These are phyloP conservation scores for Psophia crepitans DNA, from an alignment of 2,113 vertebrate genomes.

Conservation along the genomic window DNA sequence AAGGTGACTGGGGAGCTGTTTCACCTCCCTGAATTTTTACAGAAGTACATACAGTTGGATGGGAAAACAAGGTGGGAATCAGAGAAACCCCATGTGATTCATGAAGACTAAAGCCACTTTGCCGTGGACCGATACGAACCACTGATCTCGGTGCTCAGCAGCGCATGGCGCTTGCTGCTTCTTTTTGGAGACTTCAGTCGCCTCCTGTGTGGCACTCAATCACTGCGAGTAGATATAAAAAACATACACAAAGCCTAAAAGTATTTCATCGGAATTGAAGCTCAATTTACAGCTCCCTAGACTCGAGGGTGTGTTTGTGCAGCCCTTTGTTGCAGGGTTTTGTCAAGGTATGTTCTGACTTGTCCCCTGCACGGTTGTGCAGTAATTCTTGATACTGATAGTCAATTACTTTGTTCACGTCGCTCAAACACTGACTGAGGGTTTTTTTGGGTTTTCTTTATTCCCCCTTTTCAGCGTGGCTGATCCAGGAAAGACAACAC, in stretches of 20 bases:
- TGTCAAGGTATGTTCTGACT: constrained; percentile 60
- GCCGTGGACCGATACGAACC: background rate
- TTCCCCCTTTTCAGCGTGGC: background rate
- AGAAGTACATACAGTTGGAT: background rate
- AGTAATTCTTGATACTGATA: constrained; percentile 38
- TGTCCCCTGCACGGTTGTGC: constrained; percentile 23
- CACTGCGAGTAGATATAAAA: background rate
- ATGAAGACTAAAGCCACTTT: background rate
- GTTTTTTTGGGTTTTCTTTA: background rate
- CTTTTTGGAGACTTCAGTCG: constrained; percentile 1
- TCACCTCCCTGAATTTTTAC: background rate
- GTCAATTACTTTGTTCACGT: constrained; percentile 42
- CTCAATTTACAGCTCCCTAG: constrained; percentile 29
- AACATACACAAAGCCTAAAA: background rate
- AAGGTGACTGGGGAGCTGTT: background rate
- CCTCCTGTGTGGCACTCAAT: background rate
- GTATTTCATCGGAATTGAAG: background rate
- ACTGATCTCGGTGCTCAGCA: background rate
- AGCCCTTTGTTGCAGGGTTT: constrained; percentile 25
- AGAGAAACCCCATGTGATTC: background rate
- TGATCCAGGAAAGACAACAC: background rate
- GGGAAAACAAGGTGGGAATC: background rate
- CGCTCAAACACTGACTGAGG: background rate
- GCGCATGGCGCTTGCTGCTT: background rate
- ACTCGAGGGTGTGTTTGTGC: constrained; percentile 21